These are phyloP conservation scores for Philhelius pedissequus DNA, from an alignment of 2,888 invertebrate species.

Conservation along the genomic window DNA sequence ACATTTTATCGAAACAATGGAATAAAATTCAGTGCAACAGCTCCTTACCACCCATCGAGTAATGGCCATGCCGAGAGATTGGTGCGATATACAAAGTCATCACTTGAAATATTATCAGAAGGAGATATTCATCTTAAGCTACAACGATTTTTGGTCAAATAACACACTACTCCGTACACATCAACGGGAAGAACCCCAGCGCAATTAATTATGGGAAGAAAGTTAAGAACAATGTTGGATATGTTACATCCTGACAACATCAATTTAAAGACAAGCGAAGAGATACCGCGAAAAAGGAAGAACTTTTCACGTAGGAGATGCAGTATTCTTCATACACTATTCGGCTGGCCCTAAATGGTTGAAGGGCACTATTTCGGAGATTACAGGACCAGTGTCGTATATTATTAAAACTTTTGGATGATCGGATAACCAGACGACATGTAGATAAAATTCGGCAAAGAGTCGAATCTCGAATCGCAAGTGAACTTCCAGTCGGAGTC, in stretches of 20 bases:
- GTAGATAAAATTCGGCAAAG: conserved; percentile 1
- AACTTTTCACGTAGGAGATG: neutral
- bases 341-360: neutral
- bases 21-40: conserved; percentile 5
- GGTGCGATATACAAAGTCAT: conserved; percentile 16
- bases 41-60: neutral
- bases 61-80: neutral
- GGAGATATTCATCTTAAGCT: conserved; percentile 11
- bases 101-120: neutral
- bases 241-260: neutral
- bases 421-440: neutral
- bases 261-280: neutral
- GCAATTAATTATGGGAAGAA: conserved; percentile 3
- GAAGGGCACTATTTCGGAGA: neutral
- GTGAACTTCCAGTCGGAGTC: neutral
- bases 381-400: conserved; percentile 21
- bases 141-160: conserved; percentile 24
- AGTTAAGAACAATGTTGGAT: neutral
- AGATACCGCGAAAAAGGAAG: neutral
- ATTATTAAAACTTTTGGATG: neutral
- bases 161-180: neutral
- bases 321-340: conserved; percentile 8
- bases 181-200: conserved; percentile 19
- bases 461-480: neutral
- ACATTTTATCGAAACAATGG: neutral